Evolutionary conservation across 2,888 invertebrate species (phyloP).

Genomic region (Baccha elongata): DNA sequence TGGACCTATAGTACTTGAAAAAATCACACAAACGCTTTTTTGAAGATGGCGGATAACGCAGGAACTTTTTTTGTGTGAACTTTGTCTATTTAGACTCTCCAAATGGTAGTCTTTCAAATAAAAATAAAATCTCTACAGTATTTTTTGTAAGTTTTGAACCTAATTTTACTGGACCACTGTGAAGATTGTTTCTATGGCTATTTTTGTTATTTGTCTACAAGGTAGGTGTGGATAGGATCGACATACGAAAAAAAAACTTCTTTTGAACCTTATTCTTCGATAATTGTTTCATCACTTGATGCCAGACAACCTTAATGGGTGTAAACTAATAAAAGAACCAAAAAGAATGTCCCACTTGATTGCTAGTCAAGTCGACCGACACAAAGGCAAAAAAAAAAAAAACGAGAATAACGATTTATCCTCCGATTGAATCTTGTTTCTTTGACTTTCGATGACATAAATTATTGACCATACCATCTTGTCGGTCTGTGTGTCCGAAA

Average conservation of each 20-base stretch:
- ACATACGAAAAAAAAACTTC: slow-evolving; percentile 36
- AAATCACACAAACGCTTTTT: too few relatives aligned
- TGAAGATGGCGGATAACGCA: too few relatives aligned
- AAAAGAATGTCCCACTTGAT: slow-evolving; percentile 69
- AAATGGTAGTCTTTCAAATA: too few relatives aligned
- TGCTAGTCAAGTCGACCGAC: slow-evolving; percentile 38
- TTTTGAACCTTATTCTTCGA: slow-evolving; percentile 33
- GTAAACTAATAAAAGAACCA: slow-evolving; percentile 65
- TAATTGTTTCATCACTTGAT: slow-evolving; percentile 69
- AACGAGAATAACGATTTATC: too few relatives aligned
- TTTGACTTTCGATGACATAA: slow-evolving; percentile 60
- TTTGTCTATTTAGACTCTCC: too few relatives aligned
- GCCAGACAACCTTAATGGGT: slow-evolving; percentile 68
- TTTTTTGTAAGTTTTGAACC: too few relatives aligned
- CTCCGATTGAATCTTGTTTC: slow-evolving; percentile 61
- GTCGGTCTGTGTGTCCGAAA: too few relatives aligned
- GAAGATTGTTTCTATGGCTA: slow-evolving; percentile 52
- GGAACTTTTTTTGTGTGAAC: too few relatives aligned
- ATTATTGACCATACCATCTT: too few relatives aligned
- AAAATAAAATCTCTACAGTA: too few relatives aligned
- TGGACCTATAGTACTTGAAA: too few relatives aligned
- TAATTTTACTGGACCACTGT: too few relatives aligned
- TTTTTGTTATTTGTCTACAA: neutral
- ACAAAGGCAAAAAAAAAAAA: slow-evolving; percentile 38
- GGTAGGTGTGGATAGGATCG: slow-evolving; percentile 52